Base-by-base conservation (phyloP, 2,797 vertebrate genomes). In the Lithobates pipiens region DNA sequence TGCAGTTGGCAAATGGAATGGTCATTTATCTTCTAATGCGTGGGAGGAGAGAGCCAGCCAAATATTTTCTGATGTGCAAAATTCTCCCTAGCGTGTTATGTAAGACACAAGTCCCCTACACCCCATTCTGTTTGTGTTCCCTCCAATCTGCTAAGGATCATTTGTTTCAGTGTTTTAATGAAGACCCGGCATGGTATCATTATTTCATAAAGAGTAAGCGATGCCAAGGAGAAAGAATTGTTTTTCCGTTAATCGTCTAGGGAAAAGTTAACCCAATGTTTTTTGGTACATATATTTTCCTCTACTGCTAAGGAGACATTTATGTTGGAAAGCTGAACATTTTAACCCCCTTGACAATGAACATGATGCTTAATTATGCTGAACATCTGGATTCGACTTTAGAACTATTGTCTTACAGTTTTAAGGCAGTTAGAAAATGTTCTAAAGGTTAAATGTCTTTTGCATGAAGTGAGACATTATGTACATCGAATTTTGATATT, bases 1-100 rank as follows among this genome's bases (percentile, higher is more conserved):
- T 86, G 80, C 80, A 77, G 65, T 72, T 54, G 82, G 89, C 88
- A 89, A 89, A 88, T 74, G 86, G 79, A 80, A 82, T 88, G 86
- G 87, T 84, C 74, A 88, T 89, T 90, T 88, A 82, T 85, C 88
- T 79, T 83, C 79, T 85, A 68, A 3, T 88, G 75, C 78, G 84
- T 88, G 77, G 85, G 85, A 78, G 80, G 63, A n/a, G 34, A 67
- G 72, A 78, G 54, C 50, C 71, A 83, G 80, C 57, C 85, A 82
- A 82, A 86, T 72, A 68, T 79, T 50, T 83, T 83, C 80, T 78
- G 42, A 77, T 86, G 72, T 82, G 73, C 77, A 77, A 77, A 82
- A 61, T 70, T 82, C 57, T 82, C 54, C 29, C 76, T 16, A 7
- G 69, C 39, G 65, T 78, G 69, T 86, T 29, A 83, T 72, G 46